phyloP scores from a whole-genome alignment of 2,113 vertebrate genomes.

The Recurvirostra avosetta region DNA sequence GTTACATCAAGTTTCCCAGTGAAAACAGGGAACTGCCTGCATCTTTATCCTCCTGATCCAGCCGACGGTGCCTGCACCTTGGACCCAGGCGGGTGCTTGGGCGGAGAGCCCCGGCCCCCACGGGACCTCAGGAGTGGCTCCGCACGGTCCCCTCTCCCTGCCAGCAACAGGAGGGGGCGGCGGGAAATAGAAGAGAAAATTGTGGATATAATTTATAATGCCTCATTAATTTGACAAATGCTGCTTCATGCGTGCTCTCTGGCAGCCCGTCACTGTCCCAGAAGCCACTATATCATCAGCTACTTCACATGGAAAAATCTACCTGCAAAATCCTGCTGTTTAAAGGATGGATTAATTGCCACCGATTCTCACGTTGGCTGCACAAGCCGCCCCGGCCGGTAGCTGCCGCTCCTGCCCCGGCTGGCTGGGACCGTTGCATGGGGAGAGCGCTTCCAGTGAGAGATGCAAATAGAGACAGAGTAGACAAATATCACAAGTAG shows the following conservation, averaged over 20 bases:
- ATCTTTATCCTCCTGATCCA: neutral
- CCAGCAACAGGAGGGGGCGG: slow-evolving; percentile 16
- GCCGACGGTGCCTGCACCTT: neutral
- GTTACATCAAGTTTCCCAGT: neutral
- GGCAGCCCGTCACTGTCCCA: slow-evolving; percentile 27
- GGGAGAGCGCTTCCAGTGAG: neutral
- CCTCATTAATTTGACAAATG: slow-evolving; percentile 62
- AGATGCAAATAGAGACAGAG: neutral
- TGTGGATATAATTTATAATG: slow-evolving; percentile 47
- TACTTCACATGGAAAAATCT: slow-evolving; percentile 20
- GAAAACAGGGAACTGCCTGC: neutral
- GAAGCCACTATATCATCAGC: slow-evolving; percentile 10
- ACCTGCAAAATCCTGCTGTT: slow-evolving; percentile 35
- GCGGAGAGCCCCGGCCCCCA: neutral
- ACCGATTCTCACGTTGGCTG: neutral
- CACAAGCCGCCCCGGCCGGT: neutral
- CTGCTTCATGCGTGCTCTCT: neutral
- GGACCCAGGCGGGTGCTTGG: fast-evolving
- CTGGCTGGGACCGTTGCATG: fast-evolving
- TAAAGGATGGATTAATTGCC: neutral
- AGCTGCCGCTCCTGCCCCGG: neutral
- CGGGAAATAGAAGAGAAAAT: slow-evolving; percentile 36
- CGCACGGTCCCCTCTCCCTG: neutral
- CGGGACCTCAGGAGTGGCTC: neutral
- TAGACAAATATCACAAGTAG: neutral